Conservation (phyloP, 1,140 invertebrate genomes). For the Drosophila athabasca region DNA sequence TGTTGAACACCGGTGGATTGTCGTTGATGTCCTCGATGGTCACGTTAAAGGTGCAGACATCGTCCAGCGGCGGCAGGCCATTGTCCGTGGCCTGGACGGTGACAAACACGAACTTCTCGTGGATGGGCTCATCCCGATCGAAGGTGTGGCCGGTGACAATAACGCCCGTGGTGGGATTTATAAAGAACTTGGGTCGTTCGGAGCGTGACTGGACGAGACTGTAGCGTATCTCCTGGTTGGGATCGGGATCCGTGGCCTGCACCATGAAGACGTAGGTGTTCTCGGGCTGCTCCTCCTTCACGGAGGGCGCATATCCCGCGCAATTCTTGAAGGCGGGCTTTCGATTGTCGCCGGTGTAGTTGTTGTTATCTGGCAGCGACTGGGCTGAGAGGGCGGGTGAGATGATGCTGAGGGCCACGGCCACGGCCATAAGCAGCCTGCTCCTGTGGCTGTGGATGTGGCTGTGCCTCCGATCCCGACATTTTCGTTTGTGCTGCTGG, state of each 20-base stretch:
- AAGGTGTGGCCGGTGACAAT: conserved; percentile 91
- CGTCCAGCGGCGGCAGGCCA: conserved; percentile 91
- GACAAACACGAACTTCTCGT: conserved; percentile 89
- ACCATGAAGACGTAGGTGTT: conserved; percentile 86
- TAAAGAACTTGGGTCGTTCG: conserved; percentile 90
- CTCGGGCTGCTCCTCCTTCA: conserved; percentile 87
- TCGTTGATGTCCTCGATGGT: conserved; percentile 95
- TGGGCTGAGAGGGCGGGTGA: conserved; percentile 43
- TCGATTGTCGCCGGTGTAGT: conserved; percentile 85
- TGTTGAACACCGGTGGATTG: conserved; percentile 93
- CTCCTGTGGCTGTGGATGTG: conserved; percentile 26
- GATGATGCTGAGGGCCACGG: conserved; percentile 34
- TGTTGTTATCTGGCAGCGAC: conserved; percentile 25
- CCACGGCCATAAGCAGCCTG: conserved; percentile 28
- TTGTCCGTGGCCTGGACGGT: conserved; percentile 93
- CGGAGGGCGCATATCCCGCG: conserved; percentile 86
- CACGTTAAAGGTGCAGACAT: conserved; percentile 94
- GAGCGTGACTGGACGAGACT: conserved; percentile 90
- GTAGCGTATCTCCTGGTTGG: conserved; percentile 91
- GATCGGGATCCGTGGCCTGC: conserved; percentile 88
- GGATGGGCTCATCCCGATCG: conserved; percentile 93
- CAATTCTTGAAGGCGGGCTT: conserved; percentile 90
- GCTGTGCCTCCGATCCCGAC: conserved; percentile 36
- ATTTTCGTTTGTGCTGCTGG: conserved; percentile 76
- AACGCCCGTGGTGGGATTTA: conserved; percentile 89